phyloP scores from a whole-genome alignment of 2,888 invertebrate genomes.

The Stomorhina lunata region DNA sequence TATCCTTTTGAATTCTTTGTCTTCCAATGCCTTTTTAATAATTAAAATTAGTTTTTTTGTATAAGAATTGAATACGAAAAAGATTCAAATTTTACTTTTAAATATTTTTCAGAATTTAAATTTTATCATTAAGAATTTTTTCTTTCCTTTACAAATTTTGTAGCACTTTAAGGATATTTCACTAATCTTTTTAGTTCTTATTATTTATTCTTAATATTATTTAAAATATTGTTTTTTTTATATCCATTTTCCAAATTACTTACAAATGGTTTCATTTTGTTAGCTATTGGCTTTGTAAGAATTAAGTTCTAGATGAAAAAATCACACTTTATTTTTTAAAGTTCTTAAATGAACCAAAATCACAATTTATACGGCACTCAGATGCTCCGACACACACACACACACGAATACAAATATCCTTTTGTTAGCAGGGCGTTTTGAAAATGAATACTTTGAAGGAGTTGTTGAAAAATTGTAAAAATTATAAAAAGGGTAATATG shows the following conservation, averaged over 20 bases:
- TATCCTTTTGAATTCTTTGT: too few species aligned
- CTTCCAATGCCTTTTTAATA: too few species aligned
- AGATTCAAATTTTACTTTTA: too few species aligned
- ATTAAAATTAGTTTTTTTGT: too few species aligned
- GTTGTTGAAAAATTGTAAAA: background rate
- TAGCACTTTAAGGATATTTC: background rate
- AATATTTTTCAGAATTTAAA: background rate
- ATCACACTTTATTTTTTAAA: constrained; percentile 60
- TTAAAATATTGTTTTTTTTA: background rate
- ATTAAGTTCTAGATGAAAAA: constrained; percentile 34
- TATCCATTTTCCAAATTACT: constrained; percentile 70
- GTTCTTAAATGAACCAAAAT: constrained; percentile 66
- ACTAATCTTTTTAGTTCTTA: background rate
- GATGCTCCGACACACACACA: too few species aligned
- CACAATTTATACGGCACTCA: constrained; percentile 45
- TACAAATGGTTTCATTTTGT: constrained; percentile 78
- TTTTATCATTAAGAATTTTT: background rate
- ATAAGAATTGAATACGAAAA: too few species aligned
- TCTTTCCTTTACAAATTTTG: background rate
- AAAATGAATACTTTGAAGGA: background rate
- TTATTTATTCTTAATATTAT: background rate
- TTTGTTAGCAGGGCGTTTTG: background rate
- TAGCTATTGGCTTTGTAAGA: constrained; percentile 30
- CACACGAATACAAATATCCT: too few species aligned
- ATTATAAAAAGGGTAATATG: constrained; percentile 41